These are phyloP conservation scores for Oryzaephilus surinamensis DNA, from an alignment of 1,140 invertebrate genomes.

Conservation along the genomic window DNA sequence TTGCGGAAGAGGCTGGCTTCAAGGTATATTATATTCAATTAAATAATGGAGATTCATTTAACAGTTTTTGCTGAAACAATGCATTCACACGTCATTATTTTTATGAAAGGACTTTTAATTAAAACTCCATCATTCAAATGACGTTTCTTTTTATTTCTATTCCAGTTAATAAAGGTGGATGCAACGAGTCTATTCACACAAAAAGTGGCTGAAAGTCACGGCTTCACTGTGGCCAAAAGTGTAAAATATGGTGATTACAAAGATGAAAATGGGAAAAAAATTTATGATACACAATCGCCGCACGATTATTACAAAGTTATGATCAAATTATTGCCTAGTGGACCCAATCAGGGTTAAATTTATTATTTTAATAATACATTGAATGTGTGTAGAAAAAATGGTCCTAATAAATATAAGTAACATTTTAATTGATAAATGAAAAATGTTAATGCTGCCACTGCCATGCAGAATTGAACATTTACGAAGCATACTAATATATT, in stretches of 20 bases:
- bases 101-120: too few relatives aligned
- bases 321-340: conserved; percentile 35
- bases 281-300: conserved; percentile 44
- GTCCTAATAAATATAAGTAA: neutral
- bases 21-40: conserved; percentile 42
- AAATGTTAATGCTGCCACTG: conserved; percentile 34
- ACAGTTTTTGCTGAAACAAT: too few relatives aligned
- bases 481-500: conserved; percentile 7
- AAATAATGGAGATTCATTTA: too few relatives aligned
- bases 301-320: conserved; percentile 55
- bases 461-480: conserved; percentile 34
- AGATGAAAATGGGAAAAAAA: conserved; percentile 44
- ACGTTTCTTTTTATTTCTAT: conserved; percentile 12
- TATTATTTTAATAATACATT: neutral
- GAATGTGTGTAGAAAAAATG: neutral
- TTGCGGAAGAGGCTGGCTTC: conserved; percentile 54
- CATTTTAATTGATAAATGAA: too few relatives aligned
- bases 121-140: neutral
- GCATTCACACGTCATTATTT: too few relatives aligned
- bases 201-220: conserved; percentile 55
- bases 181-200: conserved; percentile 69
- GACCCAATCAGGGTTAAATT: conserved; percentile 7
- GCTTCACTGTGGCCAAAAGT: conserved; percentile 50
- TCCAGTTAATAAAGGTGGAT: conserved; percentile 64
- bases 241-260: conserved; percentile 56